Evolutionary conservation across 1,140 invertebrate genomes (phyloP).

Genomic region (Megalonaias nervosa): DNA sequence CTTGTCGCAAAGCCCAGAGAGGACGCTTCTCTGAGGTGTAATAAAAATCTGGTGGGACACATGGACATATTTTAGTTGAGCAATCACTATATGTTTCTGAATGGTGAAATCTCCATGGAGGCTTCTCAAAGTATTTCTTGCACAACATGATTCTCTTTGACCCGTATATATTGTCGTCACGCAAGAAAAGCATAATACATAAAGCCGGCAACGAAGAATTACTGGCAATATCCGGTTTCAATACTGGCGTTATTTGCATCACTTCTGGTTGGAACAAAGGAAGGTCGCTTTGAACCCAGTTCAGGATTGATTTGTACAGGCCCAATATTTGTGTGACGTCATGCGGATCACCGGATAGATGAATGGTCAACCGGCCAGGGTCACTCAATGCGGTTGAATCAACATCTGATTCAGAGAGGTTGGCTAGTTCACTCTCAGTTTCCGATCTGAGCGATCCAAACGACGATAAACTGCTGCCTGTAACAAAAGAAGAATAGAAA

Average conservation of each 20-base stretch:
- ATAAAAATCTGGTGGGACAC: conserved; percentile 61
- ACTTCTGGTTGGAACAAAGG: conserved; percentile 51
- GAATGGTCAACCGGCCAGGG: conserved; percentile 40
- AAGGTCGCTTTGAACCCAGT: conserved; percentile 57
- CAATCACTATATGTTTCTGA: conserved; percentile 55
- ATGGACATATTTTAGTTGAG: conserved; percentile 53
- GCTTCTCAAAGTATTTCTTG: conserved; percentile 49
- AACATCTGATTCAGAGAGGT: conserved; percentile 43
- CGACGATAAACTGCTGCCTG: conserved; percentile 49
- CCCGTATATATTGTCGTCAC: conserved; percentile 50
- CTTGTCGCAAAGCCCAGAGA: conserved; percentile 60
- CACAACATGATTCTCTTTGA: conserved; percentile 52
- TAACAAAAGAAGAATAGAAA: conserved; percentile 13
- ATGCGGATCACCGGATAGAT: conserved; percentile 45
- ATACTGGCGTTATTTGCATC: conserved; percentile 4
- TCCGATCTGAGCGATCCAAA: conserved; percentile 36
- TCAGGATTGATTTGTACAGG: conserved; percentile 53
- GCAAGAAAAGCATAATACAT: conserved; percentile 57
- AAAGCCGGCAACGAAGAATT: conserved; percentile 16
- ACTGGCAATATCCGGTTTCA: conserved; percentile 18
- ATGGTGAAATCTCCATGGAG: conserved; percentile 66
- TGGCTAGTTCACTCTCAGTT: conserved; percentile 38
- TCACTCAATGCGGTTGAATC: conserved; percentile 39
- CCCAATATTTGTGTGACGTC: conserved; percentile 28
- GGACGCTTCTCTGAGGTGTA: conserved; percentile 60